phyloP scores from a whole-genome alignment of 2,797 vertebrate genomes.

The Coranthus polyacanthus region DNA sequence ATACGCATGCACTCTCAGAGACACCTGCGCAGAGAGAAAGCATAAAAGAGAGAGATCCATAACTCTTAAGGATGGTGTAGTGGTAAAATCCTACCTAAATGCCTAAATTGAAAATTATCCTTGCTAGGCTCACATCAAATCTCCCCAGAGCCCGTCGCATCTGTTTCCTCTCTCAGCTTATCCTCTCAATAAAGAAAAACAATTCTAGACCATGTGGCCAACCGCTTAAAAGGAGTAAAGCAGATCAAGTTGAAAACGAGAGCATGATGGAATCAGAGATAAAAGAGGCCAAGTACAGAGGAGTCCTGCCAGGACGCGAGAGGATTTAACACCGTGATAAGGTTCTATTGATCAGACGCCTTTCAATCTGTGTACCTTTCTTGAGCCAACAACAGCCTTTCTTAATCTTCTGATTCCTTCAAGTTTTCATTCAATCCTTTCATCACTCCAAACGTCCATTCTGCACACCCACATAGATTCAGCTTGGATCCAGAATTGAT shows the following conservation, averaged over 20 bases:
- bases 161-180: conserved; percentile 39
- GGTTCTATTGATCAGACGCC: conserved; percentile 66
- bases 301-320: conserved; percentile 50
- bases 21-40: conserved; percentile 29
- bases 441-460: conserved; percentile 28
- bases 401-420: conserved; percentile 65
- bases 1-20: conserved; percentile 28
- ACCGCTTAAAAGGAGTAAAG: conserved; percentile 27
- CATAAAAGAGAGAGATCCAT: conserved; percentile 18
- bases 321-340: conserved; percentile 60
- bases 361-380: conserved; percentile 59
- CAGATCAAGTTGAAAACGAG: conserved; percentile 22
- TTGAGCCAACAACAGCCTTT: conserved; percentile 54
- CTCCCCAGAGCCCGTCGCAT: conserved; percentile 42
- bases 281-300: conserved; percentile 50
- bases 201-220: conserved; percentile 32
- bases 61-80: conserved; percentile 10
- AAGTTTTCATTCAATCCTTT: conserved; percentile 48
- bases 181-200: conserved; percentile 39
- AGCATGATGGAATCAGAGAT: conserved; percentile 49
- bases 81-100: conserved; percentile 34
- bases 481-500: conserved; percentile 19
- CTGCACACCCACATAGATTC: conserved; percentile 32
- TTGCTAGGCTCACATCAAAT: conserved; percentile 49
- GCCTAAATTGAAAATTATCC: conserved; percentile 54